Evolutionary conservation across 2,888 invertebrate genomes (phyloP).

Genomic region (Sphaerophoria rueppellii): DNA sequence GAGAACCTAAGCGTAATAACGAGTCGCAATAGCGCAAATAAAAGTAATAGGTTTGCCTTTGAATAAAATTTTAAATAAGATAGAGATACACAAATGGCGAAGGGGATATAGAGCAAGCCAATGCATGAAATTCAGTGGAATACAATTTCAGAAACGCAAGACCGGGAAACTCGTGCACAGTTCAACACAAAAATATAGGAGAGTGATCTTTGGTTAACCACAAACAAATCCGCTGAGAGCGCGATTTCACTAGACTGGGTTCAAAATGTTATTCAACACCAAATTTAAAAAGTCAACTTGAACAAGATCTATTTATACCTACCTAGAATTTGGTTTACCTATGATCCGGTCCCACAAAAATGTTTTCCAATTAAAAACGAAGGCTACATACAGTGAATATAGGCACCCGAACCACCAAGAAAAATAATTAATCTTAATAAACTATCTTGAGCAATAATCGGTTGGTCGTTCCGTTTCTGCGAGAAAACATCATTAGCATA

Average conservation of each 20-base stretch:
- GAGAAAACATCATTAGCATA: conserved; percentile 37
- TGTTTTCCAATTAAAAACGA: conserved; percentile 33
- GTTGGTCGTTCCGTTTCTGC: background rate
- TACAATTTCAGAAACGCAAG: conserved; percentile 33
- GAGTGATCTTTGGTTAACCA: conserved; percentile 23
- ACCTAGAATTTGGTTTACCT: conserved; percentile 24
- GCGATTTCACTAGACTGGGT: conserved; percentile 25
- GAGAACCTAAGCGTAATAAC: conserved; percentile 25
- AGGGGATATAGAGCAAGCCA: background rate
- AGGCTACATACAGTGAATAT: background rate
- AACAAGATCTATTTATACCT: background rate
- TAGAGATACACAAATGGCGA: background rate
- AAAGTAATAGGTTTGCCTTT: conserved; percentile 54
- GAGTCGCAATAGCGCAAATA: conserved; percentile 39
- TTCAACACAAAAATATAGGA: background rate
- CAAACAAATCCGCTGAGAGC: conserved; percentile 18
- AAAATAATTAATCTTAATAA: conserved; percentile 41
- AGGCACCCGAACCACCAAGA: background rate
- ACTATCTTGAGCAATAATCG: conserved; percentile 29
- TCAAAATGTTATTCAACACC: conserved; percentile 22
- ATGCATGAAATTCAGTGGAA: conserved; percentile 18
- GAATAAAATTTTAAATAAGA: conserved; percentile 20
- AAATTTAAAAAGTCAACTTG: background rate
- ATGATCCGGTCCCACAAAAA: conserved; percentile 4
- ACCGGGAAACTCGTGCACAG: conserved; percentile 21